Percentiles rank a stretch among this genome's conserved stretches.
Evolutionary conservation across 1,140 invertebrate genomes (phyloP).

Genomic region (Polypedilum vanderplanki): DNA sequence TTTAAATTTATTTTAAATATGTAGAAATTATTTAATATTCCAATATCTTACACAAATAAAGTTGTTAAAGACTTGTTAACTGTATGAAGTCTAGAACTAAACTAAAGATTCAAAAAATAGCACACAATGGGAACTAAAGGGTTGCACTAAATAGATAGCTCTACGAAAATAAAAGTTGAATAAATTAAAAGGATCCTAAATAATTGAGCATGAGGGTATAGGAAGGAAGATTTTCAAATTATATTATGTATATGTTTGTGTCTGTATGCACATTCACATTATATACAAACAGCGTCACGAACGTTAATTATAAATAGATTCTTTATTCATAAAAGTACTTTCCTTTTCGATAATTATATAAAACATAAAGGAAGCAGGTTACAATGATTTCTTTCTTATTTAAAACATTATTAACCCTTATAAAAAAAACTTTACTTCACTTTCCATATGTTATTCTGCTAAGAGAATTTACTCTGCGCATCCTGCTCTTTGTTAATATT

Average conservation of each 20-base stretch:
- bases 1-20: too few relatives aligned
- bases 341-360: not conserved
- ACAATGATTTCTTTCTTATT: not conserved
- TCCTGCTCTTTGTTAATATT: constrained; percentile 1
- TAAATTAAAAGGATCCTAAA: constrained; percentile 3
- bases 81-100: constrained; percentile 20
- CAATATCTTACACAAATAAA: too few relatives aligned
- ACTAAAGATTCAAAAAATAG: constrained; percentile 10
- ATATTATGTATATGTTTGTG: not conserved
- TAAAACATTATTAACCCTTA: not conserved
- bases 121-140: not conserved
- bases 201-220: constrained; percentile 12
- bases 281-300: too few relatives aligned
- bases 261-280: too few relatives aligned
- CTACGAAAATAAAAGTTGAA: not conserved
- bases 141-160: not conserved
- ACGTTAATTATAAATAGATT: too few relatives aligned
- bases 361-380: not conserved
- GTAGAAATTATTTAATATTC: too few relatives aligned
- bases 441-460: constrained; percentile 12
- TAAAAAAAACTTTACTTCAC: constrained; percentile 5
- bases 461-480: too few relatives aligned
- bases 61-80: not conserved
- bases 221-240: not conserved
- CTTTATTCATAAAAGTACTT: not conserved